Conservation (phyloP, 2,888 invertebrate species). For the Malthinus flaveolus region DNA sequence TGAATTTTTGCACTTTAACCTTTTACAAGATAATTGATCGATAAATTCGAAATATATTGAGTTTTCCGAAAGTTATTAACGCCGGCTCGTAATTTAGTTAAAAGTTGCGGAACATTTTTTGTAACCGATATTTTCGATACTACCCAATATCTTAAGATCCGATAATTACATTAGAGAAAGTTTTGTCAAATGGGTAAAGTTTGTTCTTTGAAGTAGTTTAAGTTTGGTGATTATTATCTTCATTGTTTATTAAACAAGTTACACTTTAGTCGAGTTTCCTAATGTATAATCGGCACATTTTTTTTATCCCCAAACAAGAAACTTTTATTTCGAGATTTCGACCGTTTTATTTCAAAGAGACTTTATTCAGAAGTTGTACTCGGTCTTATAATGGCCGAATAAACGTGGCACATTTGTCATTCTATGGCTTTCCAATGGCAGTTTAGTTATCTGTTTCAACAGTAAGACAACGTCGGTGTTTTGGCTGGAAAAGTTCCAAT, state of each 20-base stretch:
- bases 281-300: neutral
- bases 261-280: neutral
- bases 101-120: neutral
- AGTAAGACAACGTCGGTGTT: conserved; percentile 39
- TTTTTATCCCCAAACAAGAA: neutral
- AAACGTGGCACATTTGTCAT: conserved; percentile 46
- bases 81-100: no score
- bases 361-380: conserved; percentile 31
- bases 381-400: conserved; percentile 40
- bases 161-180: conserved; percentile 2
- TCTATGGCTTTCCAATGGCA: conserved; percentile 44
- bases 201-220: conserved; percentile 5
- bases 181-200: conserved; percentile 6
- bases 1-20: conserved; percentile 5
- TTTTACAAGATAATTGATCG: conserved; percentile 5
- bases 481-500: conserved; percentile 47
- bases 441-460: conserved; percentile 40
- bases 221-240: conserved; percentile 6
- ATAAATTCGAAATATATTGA: neutral
- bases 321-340: conserved; percentile 36
- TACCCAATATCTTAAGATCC: conserved; percentile 3
- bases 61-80: no score
- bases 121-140: neutral
- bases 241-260: conserved; percentile 4
- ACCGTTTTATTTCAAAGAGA: conserved; percentile 1